These are phyloP conservation scores for Hipposideros armiger DNA, from an alignment of 2,113 vertebrate genomes.

Conservation along the genomic window DNA sequence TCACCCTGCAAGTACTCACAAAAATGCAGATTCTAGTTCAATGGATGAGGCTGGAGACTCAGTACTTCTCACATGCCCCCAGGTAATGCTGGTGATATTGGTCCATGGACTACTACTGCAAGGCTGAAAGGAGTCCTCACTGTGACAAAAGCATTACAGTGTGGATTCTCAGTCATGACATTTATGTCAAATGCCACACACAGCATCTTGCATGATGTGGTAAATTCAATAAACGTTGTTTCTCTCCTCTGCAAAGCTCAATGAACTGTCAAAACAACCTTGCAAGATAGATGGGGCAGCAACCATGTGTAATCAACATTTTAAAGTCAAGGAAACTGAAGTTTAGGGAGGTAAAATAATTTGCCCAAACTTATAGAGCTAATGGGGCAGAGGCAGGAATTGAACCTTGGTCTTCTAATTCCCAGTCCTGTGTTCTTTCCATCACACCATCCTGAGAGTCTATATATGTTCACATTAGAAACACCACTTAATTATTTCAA, in stretches of 20 bases:
- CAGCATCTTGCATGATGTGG: too few relatives aligned
- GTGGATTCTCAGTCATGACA: background rate
- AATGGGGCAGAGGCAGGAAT: constrained; percentile 28
- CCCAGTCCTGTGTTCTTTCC: constrained; percentile 40
- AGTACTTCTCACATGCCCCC: background rate
- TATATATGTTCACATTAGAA: constrained; percentile 58
- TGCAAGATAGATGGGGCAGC: background rate
- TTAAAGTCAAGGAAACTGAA: constrained; percentile 48
- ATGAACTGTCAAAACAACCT: background rate
- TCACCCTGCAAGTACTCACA: background rate
- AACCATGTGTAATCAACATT: background rate
- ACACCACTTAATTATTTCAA: constrained; percentile 78
- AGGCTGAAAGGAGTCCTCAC: background rate
- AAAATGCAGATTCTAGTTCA: constrained; percentile 7
- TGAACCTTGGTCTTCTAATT: constrained; percentile 48
- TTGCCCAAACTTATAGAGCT: constrained; percentile 1
- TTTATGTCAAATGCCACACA: background rate
- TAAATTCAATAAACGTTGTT: background rate
- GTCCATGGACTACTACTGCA: background rate
- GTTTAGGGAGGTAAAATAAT: constrained; percentile 19
- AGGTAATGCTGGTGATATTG: background rate
- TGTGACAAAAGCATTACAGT: background rate
- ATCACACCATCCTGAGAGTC: background rate
- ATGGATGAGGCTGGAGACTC: background rate
- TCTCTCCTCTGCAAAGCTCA: background rate